These are phyloP conservation scores for Drosophila pseudoananassae DNA, from an alignment of 1,140 invertebrate species.

Conservation along the genomic window DNA sequence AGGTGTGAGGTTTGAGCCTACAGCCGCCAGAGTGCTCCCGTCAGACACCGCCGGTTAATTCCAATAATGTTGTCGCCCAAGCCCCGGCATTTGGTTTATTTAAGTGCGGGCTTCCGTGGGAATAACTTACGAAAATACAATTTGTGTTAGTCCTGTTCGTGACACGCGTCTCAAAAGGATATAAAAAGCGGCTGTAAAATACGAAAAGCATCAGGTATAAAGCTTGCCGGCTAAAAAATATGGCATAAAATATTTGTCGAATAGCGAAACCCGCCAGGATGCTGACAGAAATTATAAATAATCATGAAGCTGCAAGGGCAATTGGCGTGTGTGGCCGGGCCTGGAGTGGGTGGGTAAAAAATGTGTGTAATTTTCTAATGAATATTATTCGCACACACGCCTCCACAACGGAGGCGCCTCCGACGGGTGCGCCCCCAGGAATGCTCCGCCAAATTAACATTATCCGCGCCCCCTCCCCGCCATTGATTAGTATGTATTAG, in stretches of 20 bases:
- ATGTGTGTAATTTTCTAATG: conserved; percentile 73
- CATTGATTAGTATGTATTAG: conserved; percentile 64
- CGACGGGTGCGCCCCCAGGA: conserved; percentile 16
- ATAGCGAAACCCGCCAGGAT: conserved; percentile 33
- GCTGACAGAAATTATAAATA: conserved; percentile 35
- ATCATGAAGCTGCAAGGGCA: conserved; percentile 15
- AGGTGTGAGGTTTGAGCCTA: background rate
- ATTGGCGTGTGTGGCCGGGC: background rate
- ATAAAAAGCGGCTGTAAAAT: conserved; percentile 27
- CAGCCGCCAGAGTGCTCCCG: conserved; percentile 13
- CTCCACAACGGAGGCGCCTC: background rate
- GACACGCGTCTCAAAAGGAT: conserved; percentile 15
- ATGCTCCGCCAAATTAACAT: conserved; percentile 51
- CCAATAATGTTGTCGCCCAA: conserved; percentile 25
- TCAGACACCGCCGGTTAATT: conserved; percentile 24
- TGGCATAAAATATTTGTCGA: conserved; percentile 47
- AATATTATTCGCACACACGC: conserved; percentile 73
- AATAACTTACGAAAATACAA: conserved; percentile 73
- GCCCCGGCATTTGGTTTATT: conserved; percentile 21
- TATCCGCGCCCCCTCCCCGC: conserved; percentile 14
- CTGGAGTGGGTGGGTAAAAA: conserved; percentile 37
- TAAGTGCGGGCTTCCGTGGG: conserved; percentile 1
- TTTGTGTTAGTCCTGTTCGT: conserved; percentile 46
- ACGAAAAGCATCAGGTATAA: conserved; percentile 6
- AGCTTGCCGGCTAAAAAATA: conserved; percentile 15